Percentiles rank a stretch among this genome's conserved stretches.
Evolutionary conservation across 2,888 invertebrate genomes (phyloP).

Genomic region (Heliconius ethilla): DNA sequence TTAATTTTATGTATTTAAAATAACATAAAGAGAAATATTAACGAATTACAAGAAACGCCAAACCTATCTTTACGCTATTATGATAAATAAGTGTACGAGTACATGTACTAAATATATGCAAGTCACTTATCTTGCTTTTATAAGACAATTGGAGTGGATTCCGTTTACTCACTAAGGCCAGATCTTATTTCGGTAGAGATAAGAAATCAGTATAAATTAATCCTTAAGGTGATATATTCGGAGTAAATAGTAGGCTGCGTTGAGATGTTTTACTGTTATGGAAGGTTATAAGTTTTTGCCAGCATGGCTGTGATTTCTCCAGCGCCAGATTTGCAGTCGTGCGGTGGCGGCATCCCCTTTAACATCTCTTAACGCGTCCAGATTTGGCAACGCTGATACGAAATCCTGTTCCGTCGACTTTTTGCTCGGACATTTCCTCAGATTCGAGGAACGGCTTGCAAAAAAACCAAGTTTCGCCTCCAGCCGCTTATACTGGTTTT

Average conservation of each 20-base stretch:
- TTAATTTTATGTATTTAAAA: neutral
- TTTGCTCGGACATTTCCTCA: slow-evolving; percentile 77
- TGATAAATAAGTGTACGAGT: too few relatives aligned
- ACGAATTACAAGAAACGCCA: neutral
- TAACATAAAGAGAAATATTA: neutral
- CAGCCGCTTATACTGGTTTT: slow-evolving; percentile 79
- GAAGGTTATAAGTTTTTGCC: slow-evolving; percentile 53
- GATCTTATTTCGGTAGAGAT: slow-evolving; percentile 45
- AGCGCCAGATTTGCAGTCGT: slow-evolving; percentile 55
- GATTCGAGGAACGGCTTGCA: slow-evolving; percentile 76
- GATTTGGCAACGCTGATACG: slow-evolving; percentile 79
- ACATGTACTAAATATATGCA: slow-evolving; percentile 47
- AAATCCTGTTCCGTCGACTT: slow-evolving; percentile 78
- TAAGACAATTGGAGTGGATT: slow-evolving; percentile 44
- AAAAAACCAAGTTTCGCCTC: slow-evolving; percentile 75
- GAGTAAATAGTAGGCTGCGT: slow-evolving; percentile 43
- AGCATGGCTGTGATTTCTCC: slow-evolving; percentile 57
- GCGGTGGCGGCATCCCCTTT: slow-evolving; percentile 72
- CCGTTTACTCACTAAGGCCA: slow-evolving; percentile 51
- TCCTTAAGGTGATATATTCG: slow-evolving; percentile 39
- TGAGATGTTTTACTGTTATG: slow-evolving; percentile 54
- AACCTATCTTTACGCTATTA: neutral
- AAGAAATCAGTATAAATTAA: slow-evolving; percentile 47
- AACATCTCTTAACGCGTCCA: slow-evolving; percentile 80
- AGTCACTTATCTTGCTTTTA: slow-evolving; percentile 50